These are phyloP conservation scores for Pammene aurita DNA, from an alignment of 2,888 invertebrate species.

Conservation along the genomic window DNA sequence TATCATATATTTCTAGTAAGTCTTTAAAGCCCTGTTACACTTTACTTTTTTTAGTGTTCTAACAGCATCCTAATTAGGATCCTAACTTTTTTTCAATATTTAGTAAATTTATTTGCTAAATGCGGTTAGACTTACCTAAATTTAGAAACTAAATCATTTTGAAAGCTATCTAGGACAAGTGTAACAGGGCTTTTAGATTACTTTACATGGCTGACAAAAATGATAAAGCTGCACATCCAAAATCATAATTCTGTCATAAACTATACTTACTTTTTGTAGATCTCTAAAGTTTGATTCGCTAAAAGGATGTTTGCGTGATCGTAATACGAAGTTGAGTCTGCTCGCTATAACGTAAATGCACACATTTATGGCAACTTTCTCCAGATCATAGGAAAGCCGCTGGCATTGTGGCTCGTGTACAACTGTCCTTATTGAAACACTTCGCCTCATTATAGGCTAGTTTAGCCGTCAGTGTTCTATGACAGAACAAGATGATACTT, in stretches of 20 bases:
- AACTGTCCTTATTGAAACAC: conserved; percentile 37
- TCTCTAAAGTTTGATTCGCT: neutral
- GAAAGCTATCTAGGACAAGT: no score
- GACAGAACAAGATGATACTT: conserved; percentile 45
- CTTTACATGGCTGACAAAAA: no score
- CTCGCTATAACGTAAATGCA: conserved; percentile 29
- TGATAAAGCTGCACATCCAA: neutral
- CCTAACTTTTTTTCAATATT: no score
- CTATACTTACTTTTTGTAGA: no score
- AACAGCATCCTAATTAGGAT: no score
- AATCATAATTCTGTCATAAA: neutral
- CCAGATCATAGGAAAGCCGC: conserved; percentile 33
- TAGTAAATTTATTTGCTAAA: no score
- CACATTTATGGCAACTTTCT: conserved; percentile 31
- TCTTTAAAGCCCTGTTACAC: no score
- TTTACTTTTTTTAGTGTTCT: no score
- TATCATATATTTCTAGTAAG: no score
- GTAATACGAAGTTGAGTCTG: conserved; percentile 8
- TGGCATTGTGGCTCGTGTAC: conserved; percentile 31
- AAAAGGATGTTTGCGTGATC: neutral
- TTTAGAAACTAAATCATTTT: no score
- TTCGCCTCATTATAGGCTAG: conserved; percentile 41
- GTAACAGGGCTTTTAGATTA: no score
- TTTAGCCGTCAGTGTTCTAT: conserved; percentile 37
- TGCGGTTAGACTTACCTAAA: no score